Base-by-base conservation (phyloP, 2,888 invertebrate genomes). In the Lasioglossum villosulum region DNA sequence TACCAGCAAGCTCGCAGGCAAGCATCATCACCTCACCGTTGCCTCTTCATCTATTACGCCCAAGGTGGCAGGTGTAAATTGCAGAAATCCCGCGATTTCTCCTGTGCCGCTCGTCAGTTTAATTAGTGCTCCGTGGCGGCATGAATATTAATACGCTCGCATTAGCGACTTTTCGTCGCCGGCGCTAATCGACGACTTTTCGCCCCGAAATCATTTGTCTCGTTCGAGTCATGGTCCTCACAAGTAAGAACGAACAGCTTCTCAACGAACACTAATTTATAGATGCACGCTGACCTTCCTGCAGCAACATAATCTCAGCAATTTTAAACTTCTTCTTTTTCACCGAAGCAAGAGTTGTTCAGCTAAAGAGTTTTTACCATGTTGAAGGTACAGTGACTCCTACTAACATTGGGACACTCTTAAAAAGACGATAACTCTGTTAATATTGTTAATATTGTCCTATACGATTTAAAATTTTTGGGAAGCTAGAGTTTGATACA, bases 1-100 rank as follows among this genome's bases (percentile, higher is more conserved):
- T 27, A 16, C 30, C 10, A 34, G 63, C 16, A 16, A 6, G 34
- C 34, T 1, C 16, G 16, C 4, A 59, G 8, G 34, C 34, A 8
- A 34, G 39, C 73, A 81, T 77, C 27, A 34, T 30, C n/a, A 59
- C n/a, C 37, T 27, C 71, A 19, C 34, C 27, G 74, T 59, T 52
- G 59, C 63, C 48, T 42, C 56, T 48, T 6, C 23, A 30, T 73
- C 73, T 52, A 77, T 74, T 79, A 75, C 42, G 66, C 34, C 45
- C 74, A 14, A 42, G 34, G 8, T 66, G 59, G 76, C 66, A 83
- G 82, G 81, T 88, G 80, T 74, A 86, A 88, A 88, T 88, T 73
- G 68, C 72, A 27, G 23, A 45, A 72, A 78, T 70, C 71, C 75
- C 75, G 39, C 56, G 34, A 79, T 66, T 71, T 82, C 59, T 63